A percentile compares a stretch with the other conserved stretches of the same genome.
phyloP scores from a whole-genome alignment of 2,113 vertebrate species.

The Sorex araneus region DNA sequence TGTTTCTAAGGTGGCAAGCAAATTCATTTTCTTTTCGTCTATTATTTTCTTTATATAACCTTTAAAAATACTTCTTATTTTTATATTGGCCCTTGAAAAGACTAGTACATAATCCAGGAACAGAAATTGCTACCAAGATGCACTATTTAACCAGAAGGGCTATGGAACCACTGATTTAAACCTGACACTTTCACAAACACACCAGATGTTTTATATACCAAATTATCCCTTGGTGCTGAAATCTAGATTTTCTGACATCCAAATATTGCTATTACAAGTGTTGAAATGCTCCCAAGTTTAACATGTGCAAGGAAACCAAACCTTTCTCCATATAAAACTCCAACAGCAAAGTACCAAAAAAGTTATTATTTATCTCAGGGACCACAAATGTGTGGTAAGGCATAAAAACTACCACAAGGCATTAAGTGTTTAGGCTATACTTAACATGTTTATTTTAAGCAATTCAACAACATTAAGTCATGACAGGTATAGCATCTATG shows the following conservation, averaged over 20 bases:
- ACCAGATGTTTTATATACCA: conserved; percentile 81
- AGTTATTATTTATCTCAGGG: conserved; percentile 69
- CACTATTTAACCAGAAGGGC: conserved; percentile 65
- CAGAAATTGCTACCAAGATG: conserved; percentile 59
- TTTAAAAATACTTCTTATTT: conserved; percentile 50
- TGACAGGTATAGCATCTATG: conserved; percentile 75
- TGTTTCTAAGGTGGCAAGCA: conserved; percentile 53
- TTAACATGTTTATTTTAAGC: conserved; percentile 76
- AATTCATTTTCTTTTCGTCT: conserved; percentile 62
- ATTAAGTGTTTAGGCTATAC: conserved; percentile 68
- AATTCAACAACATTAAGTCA: conserved; percentile 61
- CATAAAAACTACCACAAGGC: conserved; percentile 57
- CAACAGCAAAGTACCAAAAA: conserved; percentile 38
- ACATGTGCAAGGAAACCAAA: conserved; percentile 80
- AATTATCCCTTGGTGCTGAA: conserved; percentile 78
- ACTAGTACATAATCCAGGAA: conserved; percentile 53
- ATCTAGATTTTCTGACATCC: conserved; percentile 81
- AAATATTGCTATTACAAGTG: conserved; percentile 83
- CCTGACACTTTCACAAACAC: conserved; percentile 62
- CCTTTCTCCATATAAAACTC: conserved; percentile 75
- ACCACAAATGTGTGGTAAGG: conserved; percentile 70
- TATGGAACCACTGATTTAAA: conserved; percentile 57
- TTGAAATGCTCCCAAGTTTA: conserved; percentile 79
- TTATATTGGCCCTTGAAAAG: conserved; percentile 50
- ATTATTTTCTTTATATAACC: conserved; percentile 56